Percentiles rank a stretch among this genome's conserved stretches.
Conservation (phyloP, 2,888 invertebrate species). For the Chromoteleia sp. region DNA sequence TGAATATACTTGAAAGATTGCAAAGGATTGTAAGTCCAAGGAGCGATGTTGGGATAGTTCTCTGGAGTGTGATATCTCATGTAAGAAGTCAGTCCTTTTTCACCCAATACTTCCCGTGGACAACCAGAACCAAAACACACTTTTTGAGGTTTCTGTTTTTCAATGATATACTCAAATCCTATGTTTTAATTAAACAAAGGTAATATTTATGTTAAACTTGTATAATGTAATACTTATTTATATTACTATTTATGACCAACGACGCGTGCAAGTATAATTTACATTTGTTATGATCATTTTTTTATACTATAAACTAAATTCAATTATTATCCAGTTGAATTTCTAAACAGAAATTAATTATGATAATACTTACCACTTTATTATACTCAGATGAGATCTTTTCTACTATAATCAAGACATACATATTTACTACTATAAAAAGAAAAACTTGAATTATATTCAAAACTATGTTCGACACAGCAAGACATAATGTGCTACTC, state of each 20-base stretch:
- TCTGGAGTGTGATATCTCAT: conserved; percentile 77
- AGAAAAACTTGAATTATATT: background rate
- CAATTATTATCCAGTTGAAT: too few species aligned
- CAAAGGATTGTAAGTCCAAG: conserved; percentile 76
- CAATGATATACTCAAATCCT: conserved; percentile 78
- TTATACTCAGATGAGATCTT: too few species aligned
- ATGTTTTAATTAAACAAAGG: too few species aligned
- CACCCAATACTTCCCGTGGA: conserved; percentile 75
- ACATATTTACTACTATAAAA: background rate
- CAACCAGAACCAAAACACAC: conserved; percentile 81
- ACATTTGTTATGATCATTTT: too few species aligned
- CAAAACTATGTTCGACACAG: background rate
- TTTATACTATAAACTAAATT: too few species aligned
- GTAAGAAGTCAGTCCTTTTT: conserved; percentile 76
- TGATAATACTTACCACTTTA: too few species aligned
- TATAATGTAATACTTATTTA: background rate
- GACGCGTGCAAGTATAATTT: too few species aligned
- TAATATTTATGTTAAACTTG: too few species aligned
- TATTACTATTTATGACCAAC: too few species aligned
- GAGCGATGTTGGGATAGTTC: conserved; percentile 75
- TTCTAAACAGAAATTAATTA: too few species aligned
- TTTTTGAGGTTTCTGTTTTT: conserved; percentile 76
- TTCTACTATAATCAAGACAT: too few species aligned
- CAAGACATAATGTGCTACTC: background rate
- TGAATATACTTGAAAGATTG: conserved; percentile 75